Evolutionary conservation across 1,140 invertebrate species (phyloP).

Genomic region (Varroa destructor): DNA sequence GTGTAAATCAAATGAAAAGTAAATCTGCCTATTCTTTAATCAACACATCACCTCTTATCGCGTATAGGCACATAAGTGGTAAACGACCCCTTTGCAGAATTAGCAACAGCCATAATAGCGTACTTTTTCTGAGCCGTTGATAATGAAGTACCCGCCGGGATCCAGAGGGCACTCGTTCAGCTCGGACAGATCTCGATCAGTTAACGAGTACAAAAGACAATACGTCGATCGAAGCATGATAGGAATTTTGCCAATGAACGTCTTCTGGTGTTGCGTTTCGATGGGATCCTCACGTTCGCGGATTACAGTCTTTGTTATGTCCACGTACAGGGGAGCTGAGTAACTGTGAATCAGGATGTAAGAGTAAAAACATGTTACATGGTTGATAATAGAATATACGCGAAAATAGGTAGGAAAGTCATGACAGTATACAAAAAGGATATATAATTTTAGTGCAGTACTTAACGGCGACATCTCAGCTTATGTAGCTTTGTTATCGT

Average conservation of each 20-base stretch:
- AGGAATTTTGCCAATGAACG: conserved; percentile 97
- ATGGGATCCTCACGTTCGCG: conserved; percentile 78
- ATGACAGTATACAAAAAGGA: no score
- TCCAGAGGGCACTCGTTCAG: conserved; percentile 97
- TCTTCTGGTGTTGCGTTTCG: conserved; percentile 89
- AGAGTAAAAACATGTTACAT: no score
- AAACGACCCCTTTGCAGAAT: no score
- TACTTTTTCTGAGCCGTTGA: conserved; percentile 89
- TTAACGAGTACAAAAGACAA: conserved; percentile 78
- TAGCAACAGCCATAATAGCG: neutral
- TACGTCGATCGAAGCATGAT: conserved; percentile 97
- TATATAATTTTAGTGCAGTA: no score
- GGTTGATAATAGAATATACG: no score
- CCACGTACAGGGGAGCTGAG: conserved; percentile 93
- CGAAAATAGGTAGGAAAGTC: no score
- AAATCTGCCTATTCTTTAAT: no score
- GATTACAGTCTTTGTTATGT: conserved; percentile 88
- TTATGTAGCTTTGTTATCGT: no score
- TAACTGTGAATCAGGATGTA: conserved; percentile 50
- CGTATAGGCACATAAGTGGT: no score
- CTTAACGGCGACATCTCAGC: no score
- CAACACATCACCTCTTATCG: no score
- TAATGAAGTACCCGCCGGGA: conserved; percentile 92
- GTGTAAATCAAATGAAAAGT: no score
- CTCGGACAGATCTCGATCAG: conserved; percentile 94